These are phyloP conservation scores for Harpagoxenus sublaevis DNA, from an alignment of 2,888 invertebrate genomes.

Conservation along the genomic window DNA sequence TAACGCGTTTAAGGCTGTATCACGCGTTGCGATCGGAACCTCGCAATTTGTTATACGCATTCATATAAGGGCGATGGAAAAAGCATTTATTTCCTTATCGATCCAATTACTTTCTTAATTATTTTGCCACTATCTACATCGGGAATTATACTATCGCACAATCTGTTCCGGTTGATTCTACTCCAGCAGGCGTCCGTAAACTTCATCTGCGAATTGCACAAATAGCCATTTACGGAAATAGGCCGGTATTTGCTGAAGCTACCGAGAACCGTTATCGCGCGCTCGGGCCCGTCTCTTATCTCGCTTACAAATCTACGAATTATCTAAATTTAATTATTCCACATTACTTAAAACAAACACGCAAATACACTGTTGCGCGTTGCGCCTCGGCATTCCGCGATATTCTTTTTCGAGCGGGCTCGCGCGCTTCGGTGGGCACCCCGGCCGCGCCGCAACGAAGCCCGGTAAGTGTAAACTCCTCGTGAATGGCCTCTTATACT, in stretches of 20 bases:
- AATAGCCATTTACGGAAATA: not conserved
- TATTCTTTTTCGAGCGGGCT: not conserved
- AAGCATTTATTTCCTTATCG: not conserved
- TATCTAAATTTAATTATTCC: not conserved
- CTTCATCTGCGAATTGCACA: not conserved
- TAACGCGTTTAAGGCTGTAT: not conserved
- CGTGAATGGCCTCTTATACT: constrained; percentile 80
- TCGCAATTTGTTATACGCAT: not conserved
- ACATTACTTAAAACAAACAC: not conserved
- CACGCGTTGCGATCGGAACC: not conserved
- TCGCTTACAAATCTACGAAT: constrained; percentile 29
- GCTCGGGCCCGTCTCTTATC: not conserved
- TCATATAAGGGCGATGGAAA: not conserved
- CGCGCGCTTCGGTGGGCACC: not conserved
- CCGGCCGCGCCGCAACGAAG: constrained; percentile 61
- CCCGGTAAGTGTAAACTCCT: constrained; percentile 74
- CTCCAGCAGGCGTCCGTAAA: not conserved
- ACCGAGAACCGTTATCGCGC: constrained; percentile 33
- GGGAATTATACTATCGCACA: not conserved
- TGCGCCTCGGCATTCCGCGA: not conserved
- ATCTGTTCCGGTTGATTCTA: not conserved
- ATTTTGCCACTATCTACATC: not conserved
- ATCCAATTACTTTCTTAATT: not conserved
- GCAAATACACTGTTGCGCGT: too few species aligned
- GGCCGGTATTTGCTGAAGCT: not conserved